Base-by-base conservation (phyloP, 2,113 vertebrate species). In the Malurus melanocephalus region DNA sequence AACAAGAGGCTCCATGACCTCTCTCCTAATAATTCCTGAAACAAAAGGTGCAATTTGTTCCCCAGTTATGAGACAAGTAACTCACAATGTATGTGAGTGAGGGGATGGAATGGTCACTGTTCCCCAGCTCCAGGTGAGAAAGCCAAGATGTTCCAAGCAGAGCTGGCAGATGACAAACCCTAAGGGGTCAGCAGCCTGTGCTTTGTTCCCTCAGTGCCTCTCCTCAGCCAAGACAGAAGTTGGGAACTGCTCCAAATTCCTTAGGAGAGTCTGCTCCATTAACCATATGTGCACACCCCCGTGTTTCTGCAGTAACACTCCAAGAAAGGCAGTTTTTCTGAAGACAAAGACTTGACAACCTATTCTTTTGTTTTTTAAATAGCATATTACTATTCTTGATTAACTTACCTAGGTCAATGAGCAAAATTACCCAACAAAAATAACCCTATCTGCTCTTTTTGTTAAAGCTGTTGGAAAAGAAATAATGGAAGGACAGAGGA, bases 381-480 rank as follows among this genome's bases (percentile, higher is more conserved):
- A 68, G 45, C 24, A 5, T 28, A 52, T 38, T 53, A 46, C 35
- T 53, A 6, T 17, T 66, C 27, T 80, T 35, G 8, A 87, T 27
- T 80, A 80, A 85, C 35, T 79, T 69, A 52, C 6, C 32, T 30
- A 75, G 32, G 52, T n/a, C 85, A 90, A 69, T 3, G 4, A 92
- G 30, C 40, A 89, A 92, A 91, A 92, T 40, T 42, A 74, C 48
- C 23, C 65, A 89, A 48, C 8, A 68, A 85, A 85, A 76, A 9
- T 20, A 64, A 33, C 45, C 64, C 0, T 16, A 33, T 32, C 32
- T 74, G 16, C 35, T 90, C 52, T 48, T 78, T 84, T n/a, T 43
- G 30, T 38, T 83, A 53, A 6, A 65, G 56, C 28, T 87, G 56
- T 38, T 68, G 57, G 53, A 87, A 94, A 80, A 73, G 19, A 92